A percentile compares a stretch with the other conserved stretches of the same genome.
phyloP scores from a whole-genome alignment of 2,797 vertebrate genomes.

The Phalloptychus januarius region DNA sequence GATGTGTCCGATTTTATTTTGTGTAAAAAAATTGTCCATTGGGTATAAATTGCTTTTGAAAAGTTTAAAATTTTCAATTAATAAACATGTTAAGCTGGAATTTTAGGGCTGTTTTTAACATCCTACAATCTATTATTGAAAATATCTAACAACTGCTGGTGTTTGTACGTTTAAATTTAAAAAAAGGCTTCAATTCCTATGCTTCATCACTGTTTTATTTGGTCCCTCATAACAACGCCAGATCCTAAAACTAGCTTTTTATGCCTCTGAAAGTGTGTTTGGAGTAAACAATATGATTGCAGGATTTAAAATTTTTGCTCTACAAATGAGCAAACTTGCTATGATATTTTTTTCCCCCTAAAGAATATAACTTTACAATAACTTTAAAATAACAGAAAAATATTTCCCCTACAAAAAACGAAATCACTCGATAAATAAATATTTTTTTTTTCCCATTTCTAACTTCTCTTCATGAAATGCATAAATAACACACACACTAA shows the following conservation, averaged over 20 bases:
- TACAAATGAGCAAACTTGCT: no score
- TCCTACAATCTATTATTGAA: no score
- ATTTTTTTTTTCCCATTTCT: neutral
- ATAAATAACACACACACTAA: neutral
- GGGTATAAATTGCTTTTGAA: neutral
- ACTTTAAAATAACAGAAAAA: neutral
- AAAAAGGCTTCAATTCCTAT: neutral
- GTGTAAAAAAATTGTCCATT: no score
- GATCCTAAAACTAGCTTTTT: neutral
- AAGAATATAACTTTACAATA: neutral
- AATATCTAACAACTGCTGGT: no score
- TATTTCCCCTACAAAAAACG: neutral
- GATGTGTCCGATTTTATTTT: no score
- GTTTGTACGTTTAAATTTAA: no score
- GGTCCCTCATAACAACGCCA: neutral
- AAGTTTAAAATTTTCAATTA: neutral
- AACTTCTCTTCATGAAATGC: neutral
- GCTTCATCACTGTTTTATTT: neutral
- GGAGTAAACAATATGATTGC: no score
- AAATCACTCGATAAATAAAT: neutral
- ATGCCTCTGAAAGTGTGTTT: no score
- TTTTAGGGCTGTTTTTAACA: no score
- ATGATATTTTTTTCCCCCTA: neutral
- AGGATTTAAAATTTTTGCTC: no score
- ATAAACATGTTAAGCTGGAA: neutral